phyloP scores from a whole-genome alignment of 2,888 invertebrate species.

The Lepidocyrtinus sp. region DNA sequence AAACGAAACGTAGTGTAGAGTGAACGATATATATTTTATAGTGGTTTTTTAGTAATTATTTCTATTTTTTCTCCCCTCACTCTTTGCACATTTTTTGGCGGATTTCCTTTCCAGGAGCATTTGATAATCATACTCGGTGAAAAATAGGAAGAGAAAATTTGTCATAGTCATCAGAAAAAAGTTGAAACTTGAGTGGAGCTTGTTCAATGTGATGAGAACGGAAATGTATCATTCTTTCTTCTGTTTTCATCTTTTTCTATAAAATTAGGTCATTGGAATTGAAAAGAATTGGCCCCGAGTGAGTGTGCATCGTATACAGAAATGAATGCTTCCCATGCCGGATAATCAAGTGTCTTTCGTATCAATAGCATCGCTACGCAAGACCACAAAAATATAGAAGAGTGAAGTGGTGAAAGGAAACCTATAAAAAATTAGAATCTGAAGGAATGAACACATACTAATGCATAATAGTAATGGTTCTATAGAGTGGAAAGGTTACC shows the following conservation, averaged over 20 bases:
- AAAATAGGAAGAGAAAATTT: slow-evolving; percentile 36
- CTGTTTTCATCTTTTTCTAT: slow-evolving; percentile 8
- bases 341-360: slow-evolving; percentile 21
- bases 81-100: slow-evolving; percentile 28
- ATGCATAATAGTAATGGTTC: too few species aligned
- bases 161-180: slow-evolving; percentile 34
- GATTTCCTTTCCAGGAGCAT: slow-evolving; percentile 41
- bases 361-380: slow-evolving; percentile 15
- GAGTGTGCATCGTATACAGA: too few species aligned
- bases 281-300: slow-evolving; percentile 31
- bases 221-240: slow-evolving; percentile 18
- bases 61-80: slow-evolving; percentile 29
- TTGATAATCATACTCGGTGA: neutral
- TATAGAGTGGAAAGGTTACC: too few species aligned
- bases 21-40: slow-evolving; percentile 9
- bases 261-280: slow-evolving; percentile 52
- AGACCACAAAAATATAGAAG: slow-evolving; percentile 25
- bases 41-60: slow-evolving; percentile 10
- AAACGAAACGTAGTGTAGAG: slow-evolving; percentile 17
- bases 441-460: too few species aligned
- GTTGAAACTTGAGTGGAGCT: slow-evolving; percentile 49
- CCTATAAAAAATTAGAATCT: slow-evolving; percentile 24
- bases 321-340: slow-evolving; percentile 8
- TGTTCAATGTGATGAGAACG: slow-evolving; percentile 22
- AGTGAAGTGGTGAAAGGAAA: slow-evolving; percentile 43